Evolutionary conservation across 2,797 vertebrate genomes (phyloP).

Genomic region (Decapterus maruadsi): DNA sequence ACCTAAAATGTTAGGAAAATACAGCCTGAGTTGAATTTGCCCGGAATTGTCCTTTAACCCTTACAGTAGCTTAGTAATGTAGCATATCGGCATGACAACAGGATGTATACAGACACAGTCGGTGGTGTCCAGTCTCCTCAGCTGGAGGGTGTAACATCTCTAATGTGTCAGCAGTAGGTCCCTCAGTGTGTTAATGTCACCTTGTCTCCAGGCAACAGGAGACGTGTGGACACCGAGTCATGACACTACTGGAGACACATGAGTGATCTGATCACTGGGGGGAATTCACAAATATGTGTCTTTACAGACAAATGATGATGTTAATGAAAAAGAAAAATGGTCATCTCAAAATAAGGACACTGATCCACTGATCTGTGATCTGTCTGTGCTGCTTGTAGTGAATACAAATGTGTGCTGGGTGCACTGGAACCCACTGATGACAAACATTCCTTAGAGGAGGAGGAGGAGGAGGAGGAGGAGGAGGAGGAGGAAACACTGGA

Average conservation of each 20-base stretch:
- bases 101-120: background rate
- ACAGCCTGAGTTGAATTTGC: too few species aligned
- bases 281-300: background rate
- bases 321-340: background rate
- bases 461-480: background rate
- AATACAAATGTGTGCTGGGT: background rate
- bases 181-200: background rate
- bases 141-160: background rate
- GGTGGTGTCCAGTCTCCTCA: too few species aligned
- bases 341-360: background rate
- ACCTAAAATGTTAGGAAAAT: too few species aligned
- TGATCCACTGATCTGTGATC: conserved; percentile 13
- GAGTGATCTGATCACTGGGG: background rate
- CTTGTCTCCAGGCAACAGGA: background rate
- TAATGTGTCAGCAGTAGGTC: background rate
- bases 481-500: conserved; percentile 47
- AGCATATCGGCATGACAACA: background rate
- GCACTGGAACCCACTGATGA: background rate
- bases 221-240: background rate
- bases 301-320: background rate
- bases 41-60: too few species aligned
- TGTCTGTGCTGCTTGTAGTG: conserved; percentile 48
- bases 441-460: conserved; percentile 28
- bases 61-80: background rate
- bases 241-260: background rate